Percentiles rank a stretch among this genome's conserved stretches.
These are phyloP conservation scores for Pollicipes pollicipes DNA, from an alignment of 1,140 invertebrate genomes.

Conservation along the genomic window DNA sequence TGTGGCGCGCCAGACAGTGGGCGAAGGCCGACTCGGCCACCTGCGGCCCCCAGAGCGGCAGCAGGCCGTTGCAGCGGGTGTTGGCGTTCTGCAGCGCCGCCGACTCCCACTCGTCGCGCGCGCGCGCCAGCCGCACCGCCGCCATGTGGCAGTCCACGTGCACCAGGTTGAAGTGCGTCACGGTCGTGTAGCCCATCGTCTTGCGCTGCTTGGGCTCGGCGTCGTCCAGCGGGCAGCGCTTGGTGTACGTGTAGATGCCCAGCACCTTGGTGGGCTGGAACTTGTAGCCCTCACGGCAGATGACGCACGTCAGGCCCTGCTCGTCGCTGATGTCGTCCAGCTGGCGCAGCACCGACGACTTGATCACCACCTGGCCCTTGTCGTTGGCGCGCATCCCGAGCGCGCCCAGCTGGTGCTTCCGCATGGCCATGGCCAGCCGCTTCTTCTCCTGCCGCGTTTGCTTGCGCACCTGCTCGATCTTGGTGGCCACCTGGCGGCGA, in stretches of 20 bases:
- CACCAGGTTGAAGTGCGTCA: constrained; percentile 95
- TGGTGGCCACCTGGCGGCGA: background rate
- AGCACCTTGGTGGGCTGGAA: constrained; percentile 41
- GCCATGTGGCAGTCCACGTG: constrained; percentile 96
- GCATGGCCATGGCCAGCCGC: constrained; percentile 87
- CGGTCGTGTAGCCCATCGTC: constrained; percentile 58
- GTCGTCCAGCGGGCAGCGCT: constrained; percentile 85
- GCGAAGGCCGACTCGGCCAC: constrained; percentile 89
- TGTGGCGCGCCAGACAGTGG: constrained; percentile 60
- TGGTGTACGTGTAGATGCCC: constrained; percentile 93
- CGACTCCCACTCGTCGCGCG: constrained; percentile 91
- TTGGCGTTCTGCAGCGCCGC: constrained; percentile 94
- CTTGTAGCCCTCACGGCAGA: constrained; percentile 92
- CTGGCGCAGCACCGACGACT: constrained; percentile 28
- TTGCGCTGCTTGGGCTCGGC: constrained; percentile 59
- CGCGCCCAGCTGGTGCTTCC: constrained; percentile 85
- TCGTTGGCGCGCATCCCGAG: constrained; percentile 91
- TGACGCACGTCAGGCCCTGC: constrained; percentile 60
- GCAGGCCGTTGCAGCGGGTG: constrained; percentile 85
- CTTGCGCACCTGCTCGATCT: constrained; percentile 69
- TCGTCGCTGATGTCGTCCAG: constrained; percentile 38
- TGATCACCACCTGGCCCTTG: constrained; percentile 50
- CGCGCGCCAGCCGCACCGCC: constrained; percentile 56
- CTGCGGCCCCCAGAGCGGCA: constrained; percentile 89
- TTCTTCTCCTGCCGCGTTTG: constrained; percentile 89